A percentile compares a stretch with the other conserved stretches of the same genome.
phyloP scores from a whole-genome alignment of 2,888 invertebrate genomes.

The Dinocampus coccinellae region DNA sequence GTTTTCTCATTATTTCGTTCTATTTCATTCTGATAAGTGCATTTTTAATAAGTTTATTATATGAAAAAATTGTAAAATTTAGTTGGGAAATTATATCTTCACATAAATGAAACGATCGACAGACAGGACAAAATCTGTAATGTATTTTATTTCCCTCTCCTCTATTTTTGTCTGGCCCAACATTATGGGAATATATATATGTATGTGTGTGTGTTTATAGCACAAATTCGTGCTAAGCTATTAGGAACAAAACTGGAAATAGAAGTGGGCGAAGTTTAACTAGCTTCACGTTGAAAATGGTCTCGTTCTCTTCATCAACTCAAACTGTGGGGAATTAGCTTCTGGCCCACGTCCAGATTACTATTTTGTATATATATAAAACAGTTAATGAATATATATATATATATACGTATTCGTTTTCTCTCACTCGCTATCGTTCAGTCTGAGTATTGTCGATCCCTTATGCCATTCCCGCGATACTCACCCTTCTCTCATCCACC shows the following conservation, averaged over 20 bases:
- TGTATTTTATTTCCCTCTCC: not conserved
- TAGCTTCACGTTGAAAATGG: slow-evolving; percentile 53
- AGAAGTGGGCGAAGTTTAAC: slow-evolving; percentile 63
- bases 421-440: not conserved
- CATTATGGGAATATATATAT: slow-evolving; percentile 31
- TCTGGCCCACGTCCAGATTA: slow-evolving; percentile 62
- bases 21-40: too few relatives aligned
- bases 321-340: slow-evolving; percentile 62
- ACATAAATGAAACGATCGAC: too few relatives aligned
- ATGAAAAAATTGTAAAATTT: too few relatives aligned
- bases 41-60: too few relatives aligned
- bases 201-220: not conserved
- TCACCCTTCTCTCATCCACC: not conserved
- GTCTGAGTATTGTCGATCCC: not conserved
- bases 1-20: too few relatives aligned
- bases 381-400: too few relatives aligned
- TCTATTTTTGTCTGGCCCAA: slow-evolving; percentile 25
- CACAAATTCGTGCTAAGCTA: slow-evolving; percentile 41
- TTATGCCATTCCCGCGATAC: not conserved
- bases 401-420: slow-evolving; percentile 36
- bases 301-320: slow-evolving; percentile 63
- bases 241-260: slow-evolving; percentile 60
- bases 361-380: slow-evolving; percentile 51
- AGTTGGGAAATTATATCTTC: too few relatives aligned
- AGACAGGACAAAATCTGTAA: not conserved